Evolutionary conservation across 2,797 vertebrate genomes (phyloP), one percentile per base, ranked within the genome.

Genomic region (Macrochelys suwanniensis): DNA sequence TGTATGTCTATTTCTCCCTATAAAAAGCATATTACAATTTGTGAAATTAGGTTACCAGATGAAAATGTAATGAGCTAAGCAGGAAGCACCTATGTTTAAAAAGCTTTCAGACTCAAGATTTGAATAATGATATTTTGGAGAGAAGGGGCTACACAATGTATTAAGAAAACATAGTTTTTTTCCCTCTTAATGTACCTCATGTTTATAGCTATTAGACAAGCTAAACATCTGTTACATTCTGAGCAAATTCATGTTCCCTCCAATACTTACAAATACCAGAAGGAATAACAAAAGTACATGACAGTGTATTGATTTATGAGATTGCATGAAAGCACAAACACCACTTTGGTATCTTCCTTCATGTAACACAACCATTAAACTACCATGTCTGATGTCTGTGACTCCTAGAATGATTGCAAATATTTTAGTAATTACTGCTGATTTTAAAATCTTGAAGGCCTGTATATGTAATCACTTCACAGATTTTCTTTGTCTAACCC

Each of bases 261-360:
- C 25, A 71, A 11, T 74, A 94, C 54, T 53, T 56, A 9, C 42
- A 94, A 88, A 81, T 71, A 87, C 87, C 17, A 95, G 11, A 89
- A 90, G 80, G 88, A 19, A 3, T 82, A 92, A 61, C 50, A 86
- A 77, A 78, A 65, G 3, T 16, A 42, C 28, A 79, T 7, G 33
- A 45, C n/a, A 53, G 86, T 80, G 15, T 49, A 92, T 1, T 85
- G 57, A 94, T 87, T 95, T 80, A 37, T 82, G 45, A 94, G 92
- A 85, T n/a, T 37, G 56, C 37, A 7, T 2, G 0, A 87, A 49
- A 91, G 82, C 11, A 1, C 2, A 2, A 33, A 85, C 11, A 88
- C 82, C 13, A 82, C 50, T 7, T 11, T 71, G 7, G 1, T 88
- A 37, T 10, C 19, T 80, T 42, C 74, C 56, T 84, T 87, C 59